A percentile compares a stretch with the other conserved stretches of the same genome.
Conservation (phyloP, 2,797 vertebrate genomes). For the Lacerta agilis region DNA sequence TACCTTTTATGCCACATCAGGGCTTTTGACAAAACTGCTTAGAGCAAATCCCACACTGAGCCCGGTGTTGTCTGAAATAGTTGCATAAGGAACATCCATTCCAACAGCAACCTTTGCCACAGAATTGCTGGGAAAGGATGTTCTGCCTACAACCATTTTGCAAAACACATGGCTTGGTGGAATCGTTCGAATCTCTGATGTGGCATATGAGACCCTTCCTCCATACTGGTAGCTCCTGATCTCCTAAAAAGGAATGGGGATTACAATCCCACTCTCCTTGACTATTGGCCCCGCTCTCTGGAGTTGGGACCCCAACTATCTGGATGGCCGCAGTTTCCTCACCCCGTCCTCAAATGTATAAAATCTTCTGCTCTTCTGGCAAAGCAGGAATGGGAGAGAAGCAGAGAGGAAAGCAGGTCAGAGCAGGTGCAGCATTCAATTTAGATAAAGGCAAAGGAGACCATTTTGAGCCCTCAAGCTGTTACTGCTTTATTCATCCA, state of each 20-base stretch:
- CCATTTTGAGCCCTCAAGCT: background rate
- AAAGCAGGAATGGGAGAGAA: background rate
- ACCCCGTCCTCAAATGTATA: background rate
- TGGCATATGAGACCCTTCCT: background rate
- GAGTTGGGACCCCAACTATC: background rate
- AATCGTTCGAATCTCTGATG: background rate
- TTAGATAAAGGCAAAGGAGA: background rate
- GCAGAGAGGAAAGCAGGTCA: background rate
- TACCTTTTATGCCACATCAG: no score
- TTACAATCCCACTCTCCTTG: background rate
- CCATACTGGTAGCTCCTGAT: no score
- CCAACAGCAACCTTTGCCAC: background rate
- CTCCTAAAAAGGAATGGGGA: background rate
- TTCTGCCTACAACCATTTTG: background rate
- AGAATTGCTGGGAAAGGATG: background rate
- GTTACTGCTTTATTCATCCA: background rate
- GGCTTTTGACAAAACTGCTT: no score
- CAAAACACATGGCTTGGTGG: no score
- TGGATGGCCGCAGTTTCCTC: background rate
- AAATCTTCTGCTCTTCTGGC: background rate
- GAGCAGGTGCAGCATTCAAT: background rate
- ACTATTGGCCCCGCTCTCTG: background rate
- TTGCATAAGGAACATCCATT: background rate
- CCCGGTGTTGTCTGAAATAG: background rate
- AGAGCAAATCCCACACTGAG: no score